Base-by-base conservation (phyloP, 64 coral and sea anemone genomes). In the Porites lutea region DNA sequence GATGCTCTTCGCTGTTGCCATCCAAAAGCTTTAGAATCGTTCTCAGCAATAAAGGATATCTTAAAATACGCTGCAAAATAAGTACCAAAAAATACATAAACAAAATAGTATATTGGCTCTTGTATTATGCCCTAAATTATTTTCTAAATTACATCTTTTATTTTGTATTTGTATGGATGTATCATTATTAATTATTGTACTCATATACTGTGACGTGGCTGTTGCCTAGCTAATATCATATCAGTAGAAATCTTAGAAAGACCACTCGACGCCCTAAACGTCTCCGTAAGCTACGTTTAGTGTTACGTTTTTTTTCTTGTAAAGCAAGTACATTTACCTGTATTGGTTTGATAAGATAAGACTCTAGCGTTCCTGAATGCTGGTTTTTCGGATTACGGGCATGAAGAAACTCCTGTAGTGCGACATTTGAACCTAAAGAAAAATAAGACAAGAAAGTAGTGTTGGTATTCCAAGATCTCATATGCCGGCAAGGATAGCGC, bases 311-410 rank as follows among this genome's bases (percentile, higher is more conserved):
- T 37, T 37, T 11, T 7, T 55, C 0, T 7, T 55, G 53, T 11
- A 11, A 55, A 55, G 53, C 5, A 55, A 57, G 54, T 12, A 11
- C 12, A 21, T 55, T 70, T 72, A 99, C 97, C 88, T 99, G 97
- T 68, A 99, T 99, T 6, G 97, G 97, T 86, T 99, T 99, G 37
- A 99, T 99, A 9, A 99, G 93, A 27, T 99, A 99, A 3, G 97
- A 99, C 63, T 99, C 97, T 20, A 99, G 81, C 49, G 94, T 99
- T 44, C 94, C 94, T 54, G 97, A 99, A 88, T 99, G 97, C 18
- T 99, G 97, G 48, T 99, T 96, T 89, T 99, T 99, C 47, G 97
- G 97, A 92, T 99, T 99, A 43, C 97, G 91, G 44, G 97, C 97
- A 10, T 96, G 74, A 44, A 99, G 75, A 82, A 99, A 99, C 45